Conservation (phyloP, 2,888 invertebrate genomes). For the Oxytorus armatus region DNA sequence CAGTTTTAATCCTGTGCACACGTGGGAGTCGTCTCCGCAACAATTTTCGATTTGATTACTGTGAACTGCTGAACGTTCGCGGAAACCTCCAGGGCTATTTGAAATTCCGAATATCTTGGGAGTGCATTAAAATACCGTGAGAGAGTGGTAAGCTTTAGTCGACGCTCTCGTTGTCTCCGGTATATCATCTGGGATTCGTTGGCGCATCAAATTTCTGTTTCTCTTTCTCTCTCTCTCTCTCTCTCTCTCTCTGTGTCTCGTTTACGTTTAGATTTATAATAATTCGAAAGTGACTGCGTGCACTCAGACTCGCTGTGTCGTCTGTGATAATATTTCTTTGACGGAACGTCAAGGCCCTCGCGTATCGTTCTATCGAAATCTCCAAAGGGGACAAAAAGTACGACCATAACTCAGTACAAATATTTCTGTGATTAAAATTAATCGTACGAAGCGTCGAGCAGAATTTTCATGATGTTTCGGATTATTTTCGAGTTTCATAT, state of each 20-base stretch:
- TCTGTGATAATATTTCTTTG: constrained; percentile 1
- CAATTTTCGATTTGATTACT: constrained; percentile 42
- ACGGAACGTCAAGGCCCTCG: neutral
- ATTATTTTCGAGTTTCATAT: constrained; percentile 8
- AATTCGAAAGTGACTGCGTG: neutral
- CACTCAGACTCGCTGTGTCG: neutral
- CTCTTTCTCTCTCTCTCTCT: no score
- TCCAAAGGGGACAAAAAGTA: neutral
- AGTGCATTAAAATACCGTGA: constrained; percentile 7
- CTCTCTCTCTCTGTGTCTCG: no score
- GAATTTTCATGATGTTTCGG: constrained; percentile 6
- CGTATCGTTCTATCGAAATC: neutral
- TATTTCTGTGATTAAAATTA: neutral
- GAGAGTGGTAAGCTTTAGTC: neutral
- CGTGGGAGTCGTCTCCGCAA: constrained; percentile 18
- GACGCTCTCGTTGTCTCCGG: neutral
- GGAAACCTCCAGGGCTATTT: constrained; percentile 64
- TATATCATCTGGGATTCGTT: neutral
- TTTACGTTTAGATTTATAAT: constrained; percentile 41
- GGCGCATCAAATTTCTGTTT: no score
- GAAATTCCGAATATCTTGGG: constrained; percentile 62
- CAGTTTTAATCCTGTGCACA: constrained; percentile 30
- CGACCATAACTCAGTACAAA: neutral
- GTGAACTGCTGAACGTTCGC: constrained; percentile 65
- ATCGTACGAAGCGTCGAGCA: neutral